Base-by-base conservation (phyloP, 2,113 vertebrate genomes). In the Pterocles gutturalis region DNA sequence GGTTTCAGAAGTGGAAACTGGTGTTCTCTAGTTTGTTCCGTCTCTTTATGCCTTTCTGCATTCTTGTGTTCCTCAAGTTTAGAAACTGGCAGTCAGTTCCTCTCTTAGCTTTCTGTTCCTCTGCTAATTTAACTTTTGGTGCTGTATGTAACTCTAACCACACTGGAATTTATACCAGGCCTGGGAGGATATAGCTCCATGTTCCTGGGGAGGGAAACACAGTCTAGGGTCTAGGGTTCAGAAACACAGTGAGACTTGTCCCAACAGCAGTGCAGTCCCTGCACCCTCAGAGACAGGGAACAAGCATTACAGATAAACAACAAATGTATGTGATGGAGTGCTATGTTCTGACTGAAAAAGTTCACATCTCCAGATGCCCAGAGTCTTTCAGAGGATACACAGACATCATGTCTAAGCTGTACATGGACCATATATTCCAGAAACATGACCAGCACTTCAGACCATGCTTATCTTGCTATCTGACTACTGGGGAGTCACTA, bases 111-210 rank as follows among this genome's bases (percentile, higher is more conserved):
- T 72, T 17, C 69, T 58, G 13, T 71, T 90, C 90, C 72, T 81
- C 31, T 72, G 18, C 26, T 70, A 22, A 55, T 66, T 86, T 77
- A 76, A 80, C 18, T 79, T 61, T 76, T 57, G 82, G 24, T 0
- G 0, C 45, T 2, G 1, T 1, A 0, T 24, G 19, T 83, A 73
- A 65, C 2, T 10, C 17, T 41, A 53, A 83, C 21, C 46, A 33
- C 46, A 29, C 4, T n/a, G 22, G 28, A 77, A 73, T 83, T 89
- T 51, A 77, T 12, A 86, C 21, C 11, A 70, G 24, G 18, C 18
- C 48, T 69, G 24, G 13, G 12, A 89, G 41, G 31, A 67, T 55
- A 48, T 92, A 82, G 26, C 33, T 88, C 31, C 43, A 4, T 58
- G 13, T 26, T 82, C 29, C 43, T 41, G 26, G 10, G 31, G 20